Conservation (phyloP, 2,888 invertebrate genomes). For the Hipparchia semele region DNA sequence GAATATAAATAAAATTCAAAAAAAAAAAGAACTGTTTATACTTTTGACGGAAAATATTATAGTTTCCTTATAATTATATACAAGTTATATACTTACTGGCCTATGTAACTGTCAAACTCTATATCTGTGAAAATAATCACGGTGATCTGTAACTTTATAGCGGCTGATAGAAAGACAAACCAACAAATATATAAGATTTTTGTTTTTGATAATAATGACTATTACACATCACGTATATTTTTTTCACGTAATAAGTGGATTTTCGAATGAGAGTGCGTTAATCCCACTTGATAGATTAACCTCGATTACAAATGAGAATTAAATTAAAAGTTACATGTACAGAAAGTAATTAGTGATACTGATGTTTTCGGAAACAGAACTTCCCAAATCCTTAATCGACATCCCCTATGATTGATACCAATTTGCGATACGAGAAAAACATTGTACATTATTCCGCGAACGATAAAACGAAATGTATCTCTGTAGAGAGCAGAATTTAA, state of each 20-base stretch:
- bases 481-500: constrained; percentile 24
- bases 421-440: constrained; percentile 30
- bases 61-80: too few species aligned
- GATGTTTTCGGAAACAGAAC: constrained; percentile 33
- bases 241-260: background rate
- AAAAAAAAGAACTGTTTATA: too few species aligned
- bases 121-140: too few species aligned
- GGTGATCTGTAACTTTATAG: too few species aligned
- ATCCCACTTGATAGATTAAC: constrained; percentile 20
- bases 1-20: too few species aligned
- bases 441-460: constrained; percentile 29
- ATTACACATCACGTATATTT: background rate
- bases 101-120: too few species aligned
- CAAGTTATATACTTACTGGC: too few species aligned
- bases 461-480: constrained; percentile 30
- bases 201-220: too few species aligned
- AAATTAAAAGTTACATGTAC: constrained; percentile 29
- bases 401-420: constrained; percentile 38
- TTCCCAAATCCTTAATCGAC: constrained; percentile 38
- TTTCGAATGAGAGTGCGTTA: background rate
- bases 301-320: constrained; percentile 17
- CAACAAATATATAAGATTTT: too few species aligned
- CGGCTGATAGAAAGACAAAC: background rate
- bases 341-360: constrained; percentile 38
- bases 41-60: too few species aligned